These are phyloP conservation scores for Lottia gigantea DNA, from an alignment of 2,888 invertebrate species.

Conservation along the genomic window DNA sequence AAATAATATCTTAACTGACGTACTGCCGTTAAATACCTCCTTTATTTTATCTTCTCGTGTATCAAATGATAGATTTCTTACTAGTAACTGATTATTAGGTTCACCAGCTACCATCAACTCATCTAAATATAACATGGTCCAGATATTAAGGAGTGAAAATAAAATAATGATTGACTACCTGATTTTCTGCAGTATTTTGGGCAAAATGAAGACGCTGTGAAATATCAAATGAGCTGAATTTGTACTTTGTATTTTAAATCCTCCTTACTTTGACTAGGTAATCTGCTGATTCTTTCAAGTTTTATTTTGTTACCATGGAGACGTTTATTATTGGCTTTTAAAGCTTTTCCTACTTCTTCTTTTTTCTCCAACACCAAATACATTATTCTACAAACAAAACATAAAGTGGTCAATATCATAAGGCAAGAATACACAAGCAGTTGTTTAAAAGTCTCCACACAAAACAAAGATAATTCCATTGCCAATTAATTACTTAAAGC, in stretches of 20 bases:
- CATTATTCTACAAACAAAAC: neutral
- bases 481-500: too few relatives aligned
- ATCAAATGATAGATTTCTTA: neutral
- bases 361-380: neutral
- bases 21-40: neutral
- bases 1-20: neutral
- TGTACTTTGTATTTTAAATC: too few relatives aligned
- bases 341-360: neutral
- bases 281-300: neutral
- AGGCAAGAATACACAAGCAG: too few relatives aligned
- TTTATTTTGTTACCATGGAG: neutral
- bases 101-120: neutral
- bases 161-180: too few relatives aligned
- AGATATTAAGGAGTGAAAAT: too few relatives aligned
- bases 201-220: too few relatives aligned
- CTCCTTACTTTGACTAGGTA: conserved; percentile 1
- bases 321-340: conserved; percentile 1
- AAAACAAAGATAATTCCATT: too few relatives aligned
- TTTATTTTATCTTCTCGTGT: neutral
- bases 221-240: too few relatives aligned
- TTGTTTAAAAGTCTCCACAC: too few relatives aligned
- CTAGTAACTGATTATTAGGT: conserved; percentile 1
- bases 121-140: neutral
- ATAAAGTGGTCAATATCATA: too few relatives aligned
- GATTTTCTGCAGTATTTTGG: too few relatives aligned